These are phyloP conservation scores for Aplocera efformata DNA, from an alignment of 2,888 invertebrate genomes.

Conservation along the genomic window DNA sequence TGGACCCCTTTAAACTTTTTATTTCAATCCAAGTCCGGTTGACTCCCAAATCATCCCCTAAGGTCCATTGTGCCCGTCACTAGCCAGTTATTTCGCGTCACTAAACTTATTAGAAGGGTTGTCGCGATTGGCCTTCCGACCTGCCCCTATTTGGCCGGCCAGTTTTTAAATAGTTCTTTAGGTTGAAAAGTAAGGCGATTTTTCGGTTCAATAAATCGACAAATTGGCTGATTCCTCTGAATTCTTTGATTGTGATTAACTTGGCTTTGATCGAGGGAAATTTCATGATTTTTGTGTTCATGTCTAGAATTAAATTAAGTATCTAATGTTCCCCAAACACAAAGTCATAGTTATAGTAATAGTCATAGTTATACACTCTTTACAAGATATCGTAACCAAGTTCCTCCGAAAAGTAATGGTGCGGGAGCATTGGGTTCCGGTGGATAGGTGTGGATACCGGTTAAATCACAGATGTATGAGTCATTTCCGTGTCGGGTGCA, in stretches of 20 bases:
- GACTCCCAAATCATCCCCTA: conserved; percentile 24
- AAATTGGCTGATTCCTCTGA: conserved; percentile 15
- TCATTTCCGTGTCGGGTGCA: too few species aligned
- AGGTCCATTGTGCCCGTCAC: conserved; percentile 32
- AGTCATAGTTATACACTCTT: too few species aligned
- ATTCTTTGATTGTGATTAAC: conserved; percentile 13
- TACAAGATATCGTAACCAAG: too few species aligned
- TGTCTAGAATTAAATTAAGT: too few species aligned
- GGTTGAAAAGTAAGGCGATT: conserved; percentile 22
- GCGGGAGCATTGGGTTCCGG: too few species aligned
- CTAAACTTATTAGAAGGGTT: conserved; percentile 37
- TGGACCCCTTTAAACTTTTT: conserved; percentile 32
- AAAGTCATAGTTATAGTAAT: too few species aligned
- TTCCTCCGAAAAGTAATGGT: too few species aligned
- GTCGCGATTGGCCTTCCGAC: conserved; percentile 35
- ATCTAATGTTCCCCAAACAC: too few species aligned
- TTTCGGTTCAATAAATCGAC: conserved; percentile 21
- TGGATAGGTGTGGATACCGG: too few species aligned
- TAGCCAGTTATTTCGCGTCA: conserved; percentile 38
- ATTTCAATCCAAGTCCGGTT: conserved; percentile 26
- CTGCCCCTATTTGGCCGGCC: conserved; percentile 31
- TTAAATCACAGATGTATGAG: too few species aligned
- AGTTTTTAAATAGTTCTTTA: conserved; percentile 32
- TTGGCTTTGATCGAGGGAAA: conserved; percentile 3
- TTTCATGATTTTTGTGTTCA: conserved; percentile 1